Conservation (phyloP, 2,888 invertebrate genomes). For the Exocentrus adspersus region DNA sequence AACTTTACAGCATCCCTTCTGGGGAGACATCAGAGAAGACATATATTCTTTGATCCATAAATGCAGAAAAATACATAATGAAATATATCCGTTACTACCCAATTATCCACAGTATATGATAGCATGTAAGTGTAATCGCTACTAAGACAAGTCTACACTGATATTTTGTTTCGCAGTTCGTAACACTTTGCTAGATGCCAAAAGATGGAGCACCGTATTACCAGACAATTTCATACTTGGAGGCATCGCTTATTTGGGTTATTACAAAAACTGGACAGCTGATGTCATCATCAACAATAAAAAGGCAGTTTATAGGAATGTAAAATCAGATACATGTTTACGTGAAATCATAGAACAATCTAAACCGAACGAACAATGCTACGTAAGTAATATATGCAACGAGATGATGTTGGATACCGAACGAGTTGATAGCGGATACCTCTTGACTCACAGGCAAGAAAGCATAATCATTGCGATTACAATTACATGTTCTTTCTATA, state of each 20-base stretch:
- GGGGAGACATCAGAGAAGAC: neutral
- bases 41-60: constrained; percentile 35
- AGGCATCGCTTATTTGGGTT: constrained; percentile 41
- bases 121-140: constrained; percentile 43
- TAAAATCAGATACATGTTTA: constrained; percentile 50
- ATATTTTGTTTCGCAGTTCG: too few relatives aligned
- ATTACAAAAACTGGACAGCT: constrained; percentile 50
- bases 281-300: constrained; percentile 43
- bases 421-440: constrained; percentile 51
- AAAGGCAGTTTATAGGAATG: constrained; percentile 46
- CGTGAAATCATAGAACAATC: constrained; percentile 46
- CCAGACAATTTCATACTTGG: constrained; percentile 25
- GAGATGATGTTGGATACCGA: constrained; percentile 48
- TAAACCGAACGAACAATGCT: constrained; percentile 36
- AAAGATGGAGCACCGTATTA: constrained; percentile 44
- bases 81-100: constrained; percentile 41
- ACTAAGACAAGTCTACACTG: too few relatives aligned
- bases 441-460: constrained; percentile 52
- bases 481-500: constrained; percentile 22
- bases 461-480: too few relatives aligned
- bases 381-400: constrained; percentile 38
- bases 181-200: constrained; percentile 37
- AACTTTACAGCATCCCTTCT: constrained; percentile 20
- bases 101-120: constrained; percentile 42
- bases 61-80: constrained; percentile 38